phyloP scores from a whole-genome alignment of 2,888 invertebrate genomes.

The Geophilus truncorum region DNA sequence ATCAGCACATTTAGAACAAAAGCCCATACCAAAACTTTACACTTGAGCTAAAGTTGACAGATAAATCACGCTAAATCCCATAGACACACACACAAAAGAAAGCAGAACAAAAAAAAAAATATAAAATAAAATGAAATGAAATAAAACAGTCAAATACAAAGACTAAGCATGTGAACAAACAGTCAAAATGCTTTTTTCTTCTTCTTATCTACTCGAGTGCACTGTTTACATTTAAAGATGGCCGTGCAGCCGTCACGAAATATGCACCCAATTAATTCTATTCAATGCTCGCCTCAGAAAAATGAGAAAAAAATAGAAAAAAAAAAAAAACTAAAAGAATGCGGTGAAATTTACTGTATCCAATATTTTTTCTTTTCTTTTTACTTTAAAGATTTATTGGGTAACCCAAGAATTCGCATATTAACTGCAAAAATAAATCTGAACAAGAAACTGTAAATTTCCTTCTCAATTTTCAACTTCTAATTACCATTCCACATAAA shows the following conservation, averaged over 20 bases:
- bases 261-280: neutral
- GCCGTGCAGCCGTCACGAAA: neutral
- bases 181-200: neutral
- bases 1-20: neutral
- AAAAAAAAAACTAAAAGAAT: neutral
- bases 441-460: neutral
- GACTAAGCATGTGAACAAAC: neutral
- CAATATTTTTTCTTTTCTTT: neutral
- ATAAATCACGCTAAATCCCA: neutral
- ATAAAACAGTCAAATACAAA: neutral
- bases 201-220: neutral
- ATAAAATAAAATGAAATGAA: neutral
- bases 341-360: neutral
- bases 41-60: neutral
- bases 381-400: neutral
- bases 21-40: neutral
- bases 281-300: neutral
- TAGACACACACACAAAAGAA: neutral
- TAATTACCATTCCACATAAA: neutral
- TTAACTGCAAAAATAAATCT: neutral
- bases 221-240: neutral
- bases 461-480: neutral
- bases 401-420: neutral
- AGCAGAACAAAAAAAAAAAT: neutral
- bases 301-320: neutral